Conservation (phyloP, 2,888 invertebrate species). For the Trichacis sp. region DNA sequence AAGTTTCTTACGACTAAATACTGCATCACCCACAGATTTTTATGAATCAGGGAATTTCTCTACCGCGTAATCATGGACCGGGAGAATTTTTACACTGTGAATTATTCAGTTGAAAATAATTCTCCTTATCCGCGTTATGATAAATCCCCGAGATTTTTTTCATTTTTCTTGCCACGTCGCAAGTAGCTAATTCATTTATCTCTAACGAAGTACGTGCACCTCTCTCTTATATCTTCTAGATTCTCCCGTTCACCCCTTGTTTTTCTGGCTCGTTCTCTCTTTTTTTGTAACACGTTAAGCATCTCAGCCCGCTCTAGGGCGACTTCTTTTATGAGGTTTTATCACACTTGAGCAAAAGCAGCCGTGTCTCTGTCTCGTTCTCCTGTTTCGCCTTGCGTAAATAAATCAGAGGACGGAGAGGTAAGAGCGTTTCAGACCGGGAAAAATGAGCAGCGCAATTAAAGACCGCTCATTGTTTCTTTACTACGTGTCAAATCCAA, state of each 20-base stretch:
- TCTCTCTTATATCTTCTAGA: constrained; percentile 29
- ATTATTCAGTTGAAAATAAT: constrained; percentile 1
- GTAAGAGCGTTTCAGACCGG: constrained; percentile 27
- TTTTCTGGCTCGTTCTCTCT: constrained; percentile 41
- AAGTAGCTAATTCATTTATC: constrained; percentile 62
- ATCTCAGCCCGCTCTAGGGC: constrained; percentile 37
- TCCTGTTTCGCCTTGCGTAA: constrained; percentile 36
- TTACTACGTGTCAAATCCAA: not conserved
- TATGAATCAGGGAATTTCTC: no score
- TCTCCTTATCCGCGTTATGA: constrained; percentile 22
- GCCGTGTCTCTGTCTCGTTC: constrained; percentile 29
- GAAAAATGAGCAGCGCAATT: constrained; percentile 32
- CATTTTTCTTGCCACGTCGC: constrained; percentile 42
- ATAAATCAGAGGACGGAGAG: constrained; percentile 41
- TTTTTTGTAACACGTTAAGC: constrained; percentile 47
- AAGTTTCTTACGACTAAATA: no score
- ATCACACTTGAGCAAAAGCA: constrained; percentile 35
- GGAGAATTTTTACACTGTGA: not conserved
- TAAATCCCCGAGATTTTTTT: constrained; percentile 35
- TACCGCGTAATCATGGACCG: no score
- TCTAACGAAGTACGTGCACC: constrained; percentile 35
- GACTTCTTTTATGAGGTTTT: constrained; percentile 46
- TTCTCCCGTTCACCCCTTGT: constrained; percentile 20
- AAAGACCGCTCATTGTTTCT: constrained; percentile 34
- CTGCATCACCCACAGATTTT: no score